Conservation (phyloP, 2,888 invertebrate genomes). For the Sarcophaga caerulescens region DNA sequence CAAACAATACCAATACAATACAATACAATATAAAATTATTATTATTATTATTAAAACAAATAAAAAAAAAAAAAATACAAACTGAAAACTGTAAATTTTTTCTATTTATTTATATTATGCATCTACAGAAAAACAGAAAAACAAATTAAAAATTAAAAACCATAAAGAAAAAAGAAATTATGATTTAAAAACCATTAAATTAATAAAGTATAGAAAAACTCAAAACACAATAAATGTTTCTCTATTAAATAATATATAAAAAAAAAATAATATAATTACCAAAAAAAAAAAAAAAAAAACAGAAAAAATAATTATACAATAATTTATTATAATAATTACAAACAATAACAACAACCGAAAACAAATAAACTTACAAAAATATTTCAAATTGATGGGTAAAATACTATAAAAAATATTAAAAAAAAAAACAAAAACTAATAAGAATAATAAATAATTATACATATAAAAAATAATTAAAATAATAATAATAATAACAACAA, state of each 20-base stretch:
- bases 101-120: not conserved
- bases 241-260: constrained; percentile 42
- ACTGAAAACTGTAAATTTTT: constrained; percentile 12
- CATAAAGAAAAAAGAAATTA: constrained; percentile 17
- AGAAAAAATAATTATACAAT: constrained; percentile 60
- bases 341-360: constrained; percentile 9
- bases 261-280: constrained; percentile 29
- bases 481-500: not conserved
- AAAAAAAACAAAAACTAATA: not conserved
- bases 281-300: constrained; percentile 30
- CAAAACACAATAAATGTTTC: constrained; percentile 45
- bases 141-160: not conserved
- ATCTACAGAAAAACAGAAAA: constrained; percentile 14
- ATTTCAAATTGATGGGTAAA: constrained; percentile 60
- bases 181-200: constrained; percentile 18
- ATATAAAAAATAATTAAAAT: constrained; percentile 47
- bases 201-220: not conserved
- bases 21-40: not conserved
- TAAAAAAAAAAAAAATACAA: not conserved
- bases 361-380: constrained; percentile 34
- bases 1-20: not conserved
- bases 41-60: not conserved
- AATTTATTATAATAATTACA: constrained; percentile 17
- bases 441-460: constrained; percentile 27
- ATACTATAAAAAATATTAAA: constrained; percentile 31